These are phyloP conservation scores for Anoncus sp. DNA, from an alignment of 2,888 invertebrate genomes.

Conservation along the genomic window DNA sequence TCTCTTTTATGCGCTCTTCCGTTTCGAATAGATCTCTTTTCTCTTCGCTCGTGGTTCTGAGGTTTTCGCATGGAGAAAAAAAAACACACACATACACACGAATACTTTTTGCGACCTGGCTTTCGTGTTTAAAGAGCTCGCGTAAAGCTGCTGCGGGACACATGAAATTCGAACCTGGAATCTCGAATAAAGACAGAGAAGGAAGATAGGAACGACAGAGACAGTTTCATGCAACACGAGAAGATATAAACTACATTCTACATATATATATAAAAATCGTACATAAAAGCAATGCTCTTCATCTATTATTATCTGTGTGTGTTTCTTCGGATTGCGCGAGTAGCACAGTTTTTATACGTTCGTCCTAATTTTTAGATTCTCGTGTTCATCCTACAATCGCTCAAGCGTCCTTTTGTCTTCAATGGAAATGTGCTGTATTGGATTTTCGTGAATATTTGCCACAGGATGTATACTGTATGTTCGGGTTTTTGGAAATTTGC, in stretches of 20 bases:
- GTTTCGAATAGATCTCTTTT: constrained; percentile 26
- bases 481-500: too few relatives aligned
- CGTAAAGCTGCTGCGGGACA: constrained; percentile 17
- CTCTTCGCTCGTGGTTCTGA: constrained; percentile 17
- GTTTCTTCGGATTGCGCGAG: background rate
- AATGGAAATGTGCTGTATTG: too few relatives aligned
- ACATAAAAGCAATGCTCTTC: constrained; percentile 10
- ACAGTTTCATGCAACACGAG: constrained; percentile 27
- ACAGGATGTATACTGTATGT: too few relatives aligned
- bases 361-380: background rate
- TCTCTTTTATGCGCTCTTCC: constrained; percentile 13
- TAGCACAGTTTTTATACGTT: constrained; percentile 17
- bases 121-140: constrained; percentile 11
- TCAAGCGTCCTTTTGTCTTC: too few relatives aligned
- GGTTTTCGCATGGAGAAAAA: constrained; percentile 16
- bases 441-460: too few relatives aligned
- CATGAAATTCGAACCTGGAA: constrained; percentile 39
- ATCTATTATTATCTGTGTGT: constrained; percentile 5
- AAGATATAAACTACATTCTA: constrained; percentile 10
- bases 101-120: background rate
- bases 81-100: background rate
- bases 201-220: background rate
- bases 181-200: constrained; percentile 19
- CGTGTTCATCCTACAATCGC: constrained; percentile 3
- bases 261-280: background rate